phyloP scores from a whole-genome alignment of 2,113 vertebrate genomes.

The Felis chaus region DNA sequence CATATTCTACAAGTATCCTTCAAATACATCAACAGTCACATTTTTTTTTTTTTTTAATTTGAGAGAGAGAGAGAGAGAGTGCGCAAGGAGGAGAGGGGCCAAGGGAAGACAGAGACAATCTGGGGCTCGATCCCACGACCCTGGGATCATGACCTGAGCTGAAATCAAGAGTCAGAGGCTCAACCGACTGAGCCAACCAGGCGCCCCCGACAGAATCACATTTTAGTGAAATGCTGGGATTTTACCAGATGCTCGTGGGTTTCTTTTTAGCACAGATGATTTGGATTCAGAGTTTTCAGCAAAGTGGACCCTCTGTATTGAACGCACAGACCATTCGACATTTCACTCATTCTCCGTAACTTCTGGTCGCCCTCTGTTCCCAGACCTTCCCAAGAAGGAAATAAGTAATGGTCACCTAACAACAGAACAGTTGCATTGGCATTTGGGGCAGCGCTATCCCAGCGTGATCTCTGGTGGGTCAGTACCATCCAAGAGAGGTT shows the following conservation, averaged over 20 bases:
- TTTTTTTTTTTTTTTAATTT: too few species aligned
- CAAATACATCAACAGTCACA: neutral
- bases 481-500: neutral
- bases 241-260: neutral
- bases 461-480: fast-evolving
- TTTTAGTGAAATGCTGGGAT: neutral
- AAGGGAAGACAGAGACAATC: too few species aligned
- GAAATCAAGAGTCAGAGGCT: too few species aligned
- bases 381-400: neutral
- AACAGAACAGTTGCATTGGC: neutral
- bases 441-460: neutral
- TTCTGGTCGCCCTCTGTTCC: neutral
- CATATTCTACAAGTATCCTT: neutral
- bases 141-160: too few species aligned
- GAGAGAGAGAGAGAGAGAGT: too few species aligned
- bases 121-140: too few species aligned
- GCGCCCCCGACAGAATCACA: neutral
- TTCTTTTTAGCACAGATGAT: neutral
- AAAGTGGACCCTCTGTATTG: neutral
- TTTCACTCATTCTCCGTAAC: neutral
- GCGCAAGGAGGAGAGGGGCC: too few species aligned
- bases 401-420: neutral
- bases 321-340: neutral
- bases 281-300: neutral
- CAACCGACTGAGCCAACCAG: too few species aligned